Evolutionary conservation across 2,113 vertebrate genomes (phyloP), one percentile per base, ranked within the genome.

Genomic region (Heterocephalus glaber): DNA sequence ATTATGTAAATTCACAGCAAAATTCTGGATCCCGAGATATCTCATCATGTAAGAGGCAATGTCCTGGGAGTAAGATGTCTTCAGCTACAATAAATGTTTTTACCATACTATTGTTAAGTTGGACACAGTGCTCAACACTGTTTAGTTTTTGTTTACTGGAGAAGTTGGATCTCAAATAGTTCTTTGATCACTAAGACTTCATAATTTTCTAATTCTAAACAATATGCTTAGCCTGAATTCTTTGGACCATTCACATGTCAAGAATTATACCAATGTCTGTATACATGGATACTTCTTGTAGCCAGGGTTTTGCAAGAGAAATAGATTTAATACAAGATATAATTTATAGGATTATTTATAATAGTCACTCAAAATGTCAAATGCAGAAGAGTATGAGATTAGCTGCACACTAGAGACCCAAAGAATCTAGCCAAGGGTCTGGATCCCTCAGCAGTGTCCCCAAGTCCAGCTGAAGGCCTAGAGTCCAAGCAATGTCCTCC

Each of bases 101-200:
- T 65, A 94, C 26, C 89, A 19, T 56, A 70, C 24, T 84, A 58
- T 85, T 88, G 33, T 41, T 86, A 95, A 92, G 72, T 79, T 95
- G 47, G 56, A 63, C n/a, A 76, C 30, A 28, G 35, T 63, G 41
- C 58, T 95, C 49, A 90, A 80, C 13, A 82, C 65, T 24, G 47
- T 89, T 94, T 91, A 89, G 70, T 33, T 95, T 91, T 30, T 82
- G 24, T 52, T 80, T 96, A 54, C 54, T 96, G 35, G 44, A 92
- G 56, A 82, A 14, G 2, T 44, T 89, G 72, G 35, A 65, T 95
- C 35, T 65, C 86, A 82, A 65, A 89, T n/a, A 7, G 76, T 70
- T 81, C 17, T 66, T 60, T 56, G 12, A 38, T 72, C 33, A 74
- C 52, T 72, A 56, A 24, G 70, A 83, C 79, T 89, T 86, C 12